Conservation (phyloP, 1,140 invertebrate species). For the Micrasema minimum region DNA sequence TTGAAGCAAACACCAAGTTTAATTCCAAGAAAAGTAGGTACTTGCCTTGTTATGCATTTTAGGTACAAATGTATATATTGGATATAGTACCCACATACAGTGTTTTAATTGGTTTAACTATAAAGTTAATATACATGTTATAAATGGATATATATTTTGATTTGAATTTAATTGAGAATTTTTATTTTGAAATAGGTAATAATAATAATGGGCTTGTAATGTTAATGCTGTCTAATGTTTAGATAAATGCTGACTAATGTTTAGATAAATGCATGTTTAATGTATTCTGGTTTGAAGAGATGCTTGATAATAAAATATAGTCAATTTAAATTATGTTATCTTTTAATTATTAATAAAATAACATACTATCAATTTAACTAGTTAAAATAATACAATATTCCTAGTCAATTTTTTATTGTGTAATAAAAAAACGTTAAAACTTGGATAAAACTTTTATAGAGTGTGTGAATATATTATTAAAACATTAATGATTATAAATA, state of each 20-base stretch:
- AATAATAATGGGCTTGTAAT: conserved; percentile 42
- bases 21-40: too few relatives aligned
- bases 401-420: conserved; percentile 52
- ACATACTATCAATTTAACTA: conserved; percentile 47
- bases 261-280: conserved; percentile 22
- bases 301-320: conserved; percentile 51
- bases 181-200: too few relatives aligned
- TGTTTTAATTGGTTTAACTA: too few relatives aligned
- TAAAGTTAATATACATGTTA: too few relatives aligned
- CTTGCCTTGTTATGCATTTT: too few relatives aligned
- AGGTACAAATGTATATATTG: too few relatives aligned
- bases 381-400: conserved; percentile 51
- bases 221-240: conserved; percentile 43
- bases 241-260: too few relatives aligned
- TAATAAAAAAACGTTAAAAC: conserved; percentile 49
- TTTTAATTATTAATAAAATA: conserved; percentile 45
- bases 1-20: too few relatives aligned
- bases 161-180: too few relatives aligned
- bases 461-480: conserved; percentile 37
- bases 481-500: too few relatives aligned
- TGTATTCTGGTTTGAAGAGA: conserved; percentile 23
- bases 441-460: conserved; percentile 52
- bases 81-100: too few relatives aligned
- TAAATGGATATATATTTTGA: too few relatives aligned
- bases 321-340: conserved; percentile 53